These are phyloP conservation scores for Hyperoplus lanceolatus DNA, from an alignment of 2,797 vertebrate genomes.

Conservation along the genomic window DNA sequence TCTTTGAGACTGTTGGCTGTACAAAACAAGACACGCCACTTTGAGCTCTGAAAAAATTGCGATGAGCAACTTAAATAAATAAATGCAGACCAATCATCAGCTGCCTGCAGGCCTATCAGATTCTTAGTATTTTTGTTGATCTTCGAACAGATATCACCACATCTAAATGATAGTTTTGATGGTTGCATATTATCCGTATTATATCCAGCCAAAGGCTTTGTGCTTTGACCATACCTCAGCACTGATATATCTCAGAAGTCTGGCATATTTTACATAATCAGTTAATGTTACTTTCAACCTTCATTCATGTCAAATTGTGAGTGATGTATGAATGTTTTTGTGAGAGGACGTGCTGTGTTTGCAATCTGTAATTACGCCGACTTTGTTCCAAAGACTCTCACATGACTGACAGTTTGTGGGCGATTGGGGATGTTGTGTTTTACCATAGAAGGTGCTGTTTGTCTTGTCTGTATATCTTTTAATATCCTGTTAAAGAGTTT, in stretches of 20 bases:
- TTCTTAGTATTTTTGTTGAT: background rate
- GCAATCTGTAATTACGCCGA: constrained; percentile 61
- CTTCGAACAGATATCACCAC: background rate
- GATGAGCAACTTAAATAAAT: background rate
- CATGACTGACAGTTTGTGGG: constrained; percentile 51
- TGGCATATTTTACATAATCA: background rate
- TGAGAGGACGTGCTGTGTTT: background rate
- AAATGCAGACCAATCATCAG: background rate
- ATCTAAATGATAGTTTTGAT: background rate
- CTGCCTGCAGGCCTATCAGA: background rate
- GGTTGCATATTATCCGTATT: background rate
- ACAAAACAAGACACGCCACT: background rate
- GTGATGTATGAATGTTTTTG: constrained; percentile 26
- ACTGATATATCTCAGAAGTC: background rate
- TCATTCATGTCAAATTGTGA: background rate
- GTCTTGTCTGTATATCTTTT: constrained; percentile 1
- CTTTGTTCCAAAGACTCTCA: constrained; percentile 49
- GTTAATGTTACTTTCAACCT: background rate
- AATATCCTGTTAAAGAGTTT: background rate
- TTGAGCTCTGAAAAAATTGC: background rate
- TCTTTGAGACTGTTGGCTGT: background rate
- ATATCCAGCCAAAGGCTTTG: background rate
- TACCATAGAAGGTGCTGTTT: constrained; percentile 11
- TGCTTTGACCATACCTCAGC: background rate
- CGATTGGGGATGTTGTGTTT: constrained; percentile 12